phyloP scores from a whole-genome alignment of 2,797 vertebrate species.

The Trematomus bernacchii region DNA sequence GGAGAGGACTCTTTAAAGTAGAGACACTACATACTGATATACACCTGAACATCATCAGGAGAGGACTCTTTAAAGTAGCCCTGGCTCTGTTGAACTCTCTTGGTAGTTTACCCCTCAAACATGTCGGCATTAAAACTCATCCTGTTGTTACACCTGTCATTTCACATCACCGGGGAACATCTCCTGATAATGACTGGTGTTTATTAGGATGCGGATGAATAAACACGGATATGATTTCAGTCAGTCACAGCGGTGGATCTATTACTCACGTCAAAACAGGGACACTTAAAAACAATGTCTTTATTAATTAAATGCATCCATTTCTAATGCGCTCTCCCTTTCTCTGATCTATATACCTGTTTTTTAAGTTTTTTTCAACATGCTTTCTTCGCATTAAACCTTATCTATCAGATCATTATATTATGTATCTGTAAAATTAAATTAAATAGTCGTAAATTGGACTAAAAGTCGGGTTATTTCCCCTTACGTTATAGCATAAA shows the following conservation, averaged over 20 bases:
- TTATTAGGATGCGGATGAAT: constrained; percentile 36
- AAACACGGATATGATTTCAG: constrained; percentile 17
- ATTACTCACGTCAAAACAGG: neutral
- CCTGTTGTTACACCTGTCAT: constrained; percentile 68
- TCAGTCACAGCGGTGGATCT: neutral
- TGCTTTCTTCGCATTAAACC: neutral
- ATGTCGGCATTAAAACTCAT: neutral
- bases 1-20: too few relatives aligned
- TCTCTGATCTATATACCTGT: neutral
- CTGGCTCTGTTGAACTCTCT: too few relatives aligned
- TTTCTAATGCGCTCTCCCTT: neutral
- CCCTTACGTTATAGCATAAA: neutral
- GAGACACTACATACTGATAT: too few relatives aligned
- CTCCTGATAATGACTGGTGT: constrained; percentile 37
- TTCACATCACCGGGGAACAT: constrained; percentile 53
- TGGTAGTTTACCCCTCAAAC: too few relatives aligned
- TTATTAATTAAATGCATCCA: neutral
- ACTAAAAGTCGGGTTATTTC: neutral
- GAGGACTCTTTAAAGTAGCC: too few relatives aligned
- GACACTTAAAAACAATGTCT: neutral
- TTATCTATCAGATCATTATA: neutral
- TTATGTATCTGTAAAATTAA: neutral
- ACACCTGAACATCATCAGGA: too few relatives aligned
- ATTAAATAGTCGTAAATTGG: neutral
- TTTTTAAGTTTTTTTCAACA: neutral